phyloP scores from a whole-genome alignment of 2,888 invertebrate species.

The Mesochorus sp. region DNA sequence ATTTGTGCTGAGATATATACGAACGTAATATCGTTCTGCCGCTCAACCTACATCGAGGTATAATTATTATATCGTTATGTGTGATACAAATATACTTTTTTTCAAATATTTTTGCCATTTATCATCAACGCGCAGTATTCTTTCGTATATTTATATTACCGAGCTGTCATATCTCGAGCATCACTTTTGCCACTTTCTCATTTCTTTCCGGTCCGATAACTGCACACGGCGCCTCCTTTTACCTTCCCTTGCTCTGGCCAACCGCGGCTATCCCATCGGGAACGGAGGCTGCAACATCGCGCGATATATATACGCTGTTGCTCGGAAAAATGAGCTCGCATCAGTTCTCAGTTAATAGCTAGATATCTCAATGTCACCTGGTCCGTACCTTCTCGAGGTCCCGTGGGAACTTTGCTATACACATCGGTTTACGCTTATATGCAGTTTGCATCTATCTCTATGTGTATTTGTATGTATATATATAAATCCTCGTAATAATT shows the following conservation, averaged over 20 bases:
- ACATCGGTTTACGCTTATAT: not conserved
- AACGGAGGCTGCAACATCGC: conserved; percentile 13
- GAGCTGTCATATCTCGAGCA: not conserved
- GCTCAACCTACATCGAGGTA: too few species aligned
- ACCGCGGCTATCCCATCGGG: conserved; percentile 11
- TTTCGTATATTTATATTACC: not conserved
- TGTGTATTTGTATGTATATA: too few species aligned
- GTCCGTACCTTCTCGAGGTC: conserved; percentile 20
- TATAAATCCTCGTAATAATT: too few species aligned
- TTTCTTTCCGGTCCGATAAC: not conserved
- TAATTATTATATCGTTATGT: too few species aligned
- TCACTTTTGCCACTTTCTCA: not conserved
- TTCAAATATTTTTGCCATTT: too few species aligned
- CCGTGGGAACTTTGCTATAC: not conserved
- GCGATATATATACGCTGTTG: not conserved
- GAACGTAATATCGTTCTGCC: too few species aligned
- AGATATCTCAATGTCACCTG: conserved; percentile 31
- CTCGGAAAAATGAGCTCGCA: conserved; percentile 30
- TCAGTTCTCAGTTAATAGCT: conserved; percentile 36
- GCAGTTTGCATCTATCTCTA: too few species aligned
- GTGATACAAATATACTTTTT: too few species aligned
- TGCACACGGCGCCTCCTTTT: not conserved
- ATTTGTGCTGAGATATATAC: too few species aligned
- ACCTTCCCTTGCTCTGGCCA: not conserved
- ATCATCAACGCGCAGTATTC: not conserved